Evolutionary conservation across 1,140 invertebrate species (phyloP), one percentile per base, ranked within the genome.

Genomic region (Asbolus verrucosus): DNA sequence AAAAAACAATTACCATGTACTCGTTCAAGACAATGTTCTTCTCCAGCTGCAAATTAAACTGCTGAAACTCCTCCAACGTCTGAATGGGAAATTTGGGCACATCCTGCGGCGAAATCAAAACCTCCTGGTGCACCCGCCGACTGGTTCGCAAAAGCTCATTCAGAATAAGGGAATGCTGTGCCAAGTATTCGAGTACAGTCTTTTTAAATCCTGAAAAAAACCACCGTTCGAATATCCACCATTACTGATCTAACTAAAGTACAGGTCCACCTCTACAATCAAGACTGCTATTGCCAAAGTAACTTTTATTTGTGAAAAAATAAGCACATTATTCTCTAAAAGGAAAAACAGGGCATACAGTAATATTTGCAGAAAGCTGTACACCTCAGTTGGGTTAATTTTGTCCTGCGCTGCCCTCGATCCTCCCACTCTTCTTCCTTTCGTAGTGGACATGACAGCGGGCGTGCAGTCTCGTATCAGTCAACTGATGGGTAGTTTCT

Each of bases 151-250:
- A 62, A 9, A 62, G 14, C 9, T 62, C 59, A 16, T 62, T 62
- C 6, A 62, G 14, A 18, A 62, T 62, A 1, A 62, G 0, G 6
- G 30, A 36, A 36, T 62, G 59, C 6, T 54, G 46, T 13, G 21
- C 46, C 46, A 54, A 54, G 11, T 54, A 54, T 16, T 54, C 46
- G 3, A 54, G 46, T 8, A 54, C 46, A 4, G 46, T 54, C 21
- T 27, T 54, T 27, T 27, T 54, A 54, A 54, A 54, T 11, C 46
- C 46, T 54, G 46, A 54, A 54, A 54, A n/a, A 54, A 54, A 27
- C 6, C 0, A 24, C n/a, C n/a, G 8, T 81, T 82, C 83, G 33
- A 36, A 11, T n/a, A 18, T 19, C 19, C 39, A 41, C 11, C 38
- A 41, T 15, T 41, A 5, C 27, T 30, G 27, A n/a, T n/a, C n/a